Conservation (phyloP, 2,113 vertebrate species). For the Oncorhynchus gorbuscha region DNA sequence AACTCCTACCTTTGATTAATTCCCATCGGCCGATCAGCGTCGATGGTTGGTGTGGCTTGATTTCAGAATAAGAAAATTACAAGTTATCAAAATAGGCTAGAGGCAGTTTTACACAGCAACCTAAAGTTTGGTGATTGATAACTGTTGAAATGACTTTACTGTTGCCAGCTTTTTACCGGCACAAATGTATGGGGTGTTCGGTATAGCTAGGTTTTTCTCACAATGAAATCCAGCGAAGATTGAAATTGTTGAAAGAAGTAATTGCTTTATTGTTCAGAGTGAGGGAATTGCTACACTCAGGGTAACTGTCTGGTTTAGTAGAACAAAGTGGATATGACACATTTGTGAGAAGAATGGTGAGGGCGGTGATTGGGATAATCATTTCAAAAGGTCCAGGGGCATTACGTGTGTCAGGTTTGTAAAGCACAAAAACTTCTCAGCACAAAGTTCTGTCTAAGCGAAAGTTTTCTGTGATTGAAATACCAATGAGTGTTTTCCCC, state of each 20-base stretch:
- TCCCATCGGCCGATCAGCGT: constrained; percentile 4
- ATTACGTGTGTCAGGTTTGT: not conserved
- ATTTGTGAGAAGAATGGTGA: constrained; percentile 46
- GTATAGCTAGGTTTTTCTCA: constrained; percentile 24
- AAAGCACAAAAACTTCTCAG: not conserved
- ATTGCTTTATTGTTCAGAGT: constrained; percentile 52
- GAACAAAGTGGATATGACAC: constrained; percentile 59
- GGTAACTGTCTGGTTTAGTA: constrained; percentile 56
- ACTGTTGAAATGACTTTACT: constrained; percentile 55
- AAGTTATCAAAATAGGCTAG: constrained; percentile 40
- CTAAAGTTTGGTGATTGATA: constrained; percentile 65
- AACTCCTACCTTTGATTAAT: constrained; percentile 32
- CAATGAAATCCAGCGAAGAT: constrained; percentile 41
- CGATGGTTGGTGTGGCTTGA: constrained; percentile 11
- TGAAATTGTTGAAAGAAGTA: constrained; percentile 49
- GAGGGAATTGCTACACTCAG: constrained; percentile 56
- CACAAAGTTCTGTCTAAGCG: not conserved
- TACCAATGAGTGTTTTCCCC: not conserved
- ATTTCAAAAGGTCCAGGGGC: constrained; percentile 31
- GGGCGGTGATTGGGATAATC: constrained; percentile 48
- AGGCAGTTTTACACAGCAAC: constrained; percentile 31
- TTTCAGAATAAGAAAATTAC: constrained; percentile 52
- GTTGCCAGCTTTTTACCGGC: constrained; percentile 7
- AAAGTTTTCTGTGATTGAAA: not conserved
- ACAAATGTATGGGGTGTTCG: constrained; percentile 17